Evolutionary conservation across 2,888 invertebrate species (phyloP), one percentile per base, ranked within the genome.

Genomic region (Pomacea canaliculata): DNA sequence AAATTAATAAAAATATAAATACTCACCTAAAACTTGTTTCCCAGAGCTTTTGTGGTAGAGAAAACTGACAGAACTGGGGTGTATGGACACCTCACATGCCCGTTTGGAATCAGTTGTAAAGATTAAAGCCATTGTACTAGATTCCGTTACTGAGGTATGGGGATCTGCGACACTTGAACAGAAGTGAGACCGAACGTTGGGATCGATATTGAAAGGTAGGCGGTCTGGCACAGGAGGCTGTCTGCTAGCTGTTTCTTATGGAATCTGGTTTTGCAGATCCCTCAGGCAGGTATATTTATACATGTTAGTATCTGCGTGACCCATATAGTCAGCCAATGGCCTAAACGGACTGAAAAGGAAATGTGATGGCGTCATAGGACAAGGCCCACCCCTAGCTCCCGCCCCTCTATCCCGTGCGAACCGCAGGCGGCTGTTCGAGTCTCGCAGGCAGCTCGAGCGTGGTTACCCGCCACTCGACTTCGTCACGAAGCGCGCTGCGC

Each of bases 61-160:
- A n/a, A 74, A 56, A 59, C 37, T 46, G 16, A 74, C 48, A 27
- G 68, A 62, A 68, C 74, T 69, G 19, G 69, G 46, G 69, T 62
- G 69, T 27, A 74, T 60, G 19, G 60, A 37, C 48, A 69, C 74
- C 74, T 68, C 23, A 62, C 74, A 74, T 7, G 69, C 23, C 62
- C 16, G 51, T 1, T 74, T 74, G 49, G 74, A 69, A 67, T 69
- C 67, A 68, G 59, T 74, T n/a, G 37, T 59, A 68, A 74, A 74
- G 19, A 37, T 74, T 63, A 63, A 63, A 63, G 63, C 63, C 63
- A 63, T 63, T 5, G 27, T 63, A 56, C 51, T 56, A 56, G 8
- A 56, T 56, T 56, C 51, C 51, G 51, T 16, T 56, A 16, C 2
- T 56, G 51, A 56, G 51, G 16, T 10, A 56, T 56, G 10, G 23